A percentile compares a stretch with the other conserved stretches of the same genome.
phyloP scores from a whole-genome alignment of 2,888 invertebrate species.

The Mimumesa dahlbomi region DNA sequence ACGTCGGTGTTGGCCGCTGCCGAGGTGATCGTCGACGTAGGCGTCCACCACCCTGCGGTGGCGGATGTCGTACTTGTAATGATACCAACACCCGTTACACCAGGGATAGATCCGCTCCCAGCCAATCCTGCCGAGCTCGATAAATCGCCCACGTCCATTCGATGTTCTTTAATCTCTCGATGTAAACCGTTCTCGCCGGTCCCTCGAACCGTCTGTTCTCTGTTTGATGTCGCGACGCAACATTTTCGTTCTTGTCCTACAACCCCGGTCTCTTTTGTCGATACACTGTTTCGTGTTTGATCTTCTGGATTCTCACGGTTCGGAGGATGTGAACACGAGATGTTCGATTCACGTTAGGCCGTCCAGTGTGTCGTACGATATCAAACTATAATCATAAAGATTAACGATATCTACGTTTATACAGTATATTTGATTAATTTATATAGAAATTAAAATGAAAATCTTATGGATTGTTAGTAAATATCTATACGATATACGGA shows the following conservation, averaged over 20 bases:
- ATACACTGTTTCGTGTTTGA: no score
- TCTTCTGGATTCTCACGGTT: slow-evolving; percentile 24
- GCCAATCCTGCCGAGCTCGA: slow-evolving; percentile 71
- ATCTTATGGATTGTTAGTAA: no score
- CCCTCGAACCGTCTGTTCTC: slow-evolving; percentile 49
- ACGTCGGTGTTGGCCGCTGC: slow-evolving; percentile 77
- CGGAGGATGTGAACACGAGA: background rate
- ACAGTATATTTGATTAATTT: no score
- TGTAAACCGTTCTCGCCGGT: slow-evolving; percentile 58
- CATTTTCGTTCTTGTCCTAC: slow-evolving; percentile 60
- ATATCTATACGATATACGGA: no score
- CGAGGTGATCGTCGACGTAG: slow-evolving; percentile 74
- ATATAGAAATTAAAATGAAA: no score
- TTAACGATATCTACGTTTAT: no score
- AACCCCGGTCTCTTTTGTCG: no score
- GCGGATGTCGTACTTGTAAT: slow-evolving; percentile 65
- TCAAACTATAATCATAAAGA: no score
- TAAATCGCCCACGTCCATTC: slow-evolving; percentile 77
- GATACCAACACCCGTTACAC: slow-evolving; percentile 71
- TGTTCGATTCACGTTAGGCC: background rate
- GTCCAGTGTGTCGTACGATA: background rate
- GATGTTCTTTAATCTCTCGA: slow-evolving; percentile 68
- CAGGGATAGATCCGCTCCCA: slow-evolving; percentile 74
- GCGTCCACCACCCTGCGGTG: slow-evolving; percentile 76
- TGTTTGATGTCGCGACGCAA: slow-evolving; percentile 50